These are phyloP conservation scores for Psilanteris sp. DNA, from an alignment of 1,140 invertebrate species.

Conservation along the genomic window DNA sequence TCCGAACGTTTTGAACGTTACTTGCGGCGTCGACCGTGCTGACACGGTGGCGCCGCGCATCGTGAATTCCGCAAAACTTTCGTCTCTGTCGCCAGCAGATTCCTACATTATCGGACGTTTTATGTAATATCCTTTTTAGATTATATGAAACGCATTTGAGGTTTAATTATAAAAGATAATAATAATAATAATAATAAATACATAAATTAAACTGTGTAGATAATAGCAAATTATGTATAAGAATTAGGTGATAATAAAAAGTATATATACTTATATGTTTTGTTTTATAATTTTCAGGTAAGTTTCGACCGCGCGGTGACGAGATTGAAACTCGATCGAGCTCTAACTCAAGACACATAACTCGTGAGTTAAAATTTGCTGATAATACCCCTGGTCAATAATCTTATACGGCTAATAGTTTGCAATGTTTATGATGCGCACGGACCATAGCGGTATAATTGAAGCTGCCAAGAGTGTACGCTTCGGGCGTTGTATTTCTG, in stretches of 20 bases:
- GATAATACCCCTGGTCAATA: conserved; percentile 3
- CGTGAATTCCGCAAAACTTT: not conserved
- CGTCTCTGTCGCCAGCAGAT: not conserved
- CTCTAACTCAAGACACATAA: not conserved
- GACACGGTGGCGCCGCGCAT: conserved; percentile 12
- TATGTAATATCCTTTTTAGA: too few relatives aligned
- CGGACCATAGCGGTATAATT: conserved; percentile 22
- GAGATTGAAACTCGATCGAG: too few relatives aligned
- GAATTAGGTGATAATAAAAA: too few relatives aligned
- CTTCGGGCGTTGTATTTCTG: conserved; percentile 13
- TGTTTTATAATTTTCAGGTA: too few relatives aligned
- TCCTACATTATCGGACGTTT: conserved; percentile 1
- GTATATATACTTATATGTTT: too few relatives aligned
- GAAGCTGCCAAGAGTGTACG: conserved; percentile 24
- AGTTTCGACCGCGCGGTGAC: too few relatives aligned
- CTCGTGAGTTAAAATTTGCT: conserved; percentile 1
- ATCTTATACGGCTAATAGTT: conserved; percentile 25
- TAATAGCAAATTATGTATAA: too few relatives aligned
- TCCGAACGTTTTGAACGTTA: conserved; percentile 3
- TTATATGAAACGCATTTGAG: too few relatives aligned
- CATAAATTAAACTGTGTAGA: too few relatives aligned
- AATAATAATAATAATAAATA: too few relatives aligned
- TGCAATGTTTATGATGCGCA: conserved; percentile 18
- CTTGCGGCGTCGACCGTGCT: not conserved
- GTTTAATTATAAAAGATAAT: too few relatives aligned